Evolutionary conservation across 2,797 vertebrate species (phyloP).

Genomic region (Tiaroga cobitis): DNA sequence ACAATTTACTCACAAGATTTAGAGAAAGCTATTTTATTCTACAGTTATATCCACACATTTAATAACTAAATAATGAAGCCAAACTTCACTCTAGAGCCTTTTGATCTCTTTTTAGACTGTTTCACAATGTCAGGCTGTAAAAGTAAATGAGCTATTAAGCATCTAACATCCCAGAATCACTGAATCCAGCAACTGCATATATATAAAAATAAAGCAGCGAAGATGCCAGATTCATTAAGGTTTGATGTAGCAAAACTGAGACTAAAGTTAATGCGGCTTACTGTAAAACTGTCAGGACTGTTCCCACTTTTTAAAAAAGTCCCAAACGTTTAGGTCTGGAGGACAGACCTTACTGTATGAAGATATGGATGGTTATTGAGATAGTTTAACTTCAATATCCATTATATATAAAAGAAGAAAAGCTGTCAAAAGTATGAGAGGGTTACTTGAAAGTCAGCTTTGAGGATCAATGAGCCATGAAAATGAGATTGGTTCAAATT

Average conservation of each 20-base stretch:
- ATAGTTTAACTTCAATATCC: constrained; percentile 24
- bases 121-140: not conserved
- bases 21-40: not conserved
- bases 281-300: not conserved
- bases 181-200: not conserved
- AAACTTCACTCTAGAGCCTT: not conserved
- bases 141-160: not conserved
- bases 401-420: constrained; percentile 8
- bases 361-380: constrained; percentile 1
- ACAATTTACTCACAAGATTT: not conserved
- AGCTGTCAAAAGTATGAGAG: constrained; percentile 31
- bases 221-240: constrained; percentile 10
- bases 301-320: not conserved
- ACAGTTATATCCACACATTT: not conserved
- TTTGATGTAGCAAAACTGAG: not conserved
- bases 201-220: not conserved
- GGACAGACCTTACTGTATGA: not conserved
- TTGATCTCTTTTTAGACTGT: not conserved
- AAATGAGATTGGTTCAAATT: constrained; percentile 8
- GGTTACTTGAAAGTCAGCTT: constrained; percentile 47
- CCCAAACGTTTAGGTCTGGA: not conserved
- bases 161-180: not conserved
- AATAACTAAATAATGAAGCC: not conserved
- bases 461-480: constrained; percentile 10
- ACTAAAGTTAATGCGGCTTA: not conserved